These are phyloP conservation scores for Natrix natrix DNA, from an alignment of 2,797 vertebrate genomes.

Conservation along the genomic window DNA sequence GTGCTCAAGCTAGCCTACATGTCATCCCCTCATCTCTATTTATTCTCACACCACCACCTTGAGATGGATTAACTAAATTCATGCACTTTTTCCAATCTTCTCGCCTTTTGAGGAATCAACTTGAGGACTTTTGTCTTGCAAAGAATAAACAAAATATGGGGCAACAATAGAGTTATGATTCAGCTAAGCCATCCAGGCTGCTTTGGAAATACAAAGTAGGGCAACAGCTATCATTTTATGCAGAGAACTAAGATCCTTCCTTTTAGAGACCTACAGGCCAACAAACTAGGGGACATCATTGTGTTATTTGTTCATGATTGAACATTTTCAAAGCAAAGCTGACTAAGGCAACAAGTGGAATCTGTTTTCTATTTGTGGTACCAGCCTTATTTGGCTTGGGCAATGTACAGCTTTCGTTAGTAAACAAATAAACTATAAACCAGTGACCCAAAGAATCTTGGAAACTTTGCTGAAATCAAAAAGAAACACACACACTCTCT, in stretches of 20 bases:
- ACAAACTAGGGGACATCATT: conserved; percentile 34
- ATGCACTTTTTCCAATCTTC: background rate
- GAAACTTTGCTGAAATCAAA: conserved; percentile 61
- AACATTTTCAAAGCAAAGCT: conserved; percentile 64
- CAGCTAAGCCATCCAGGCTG: background rate
- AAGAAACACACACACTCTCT: conserved; percentile 50
- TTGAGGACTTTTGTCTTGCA: background rate
- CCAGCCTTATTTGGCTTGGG: conserved; percentile 66
- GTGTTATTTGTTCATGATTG: background rate
- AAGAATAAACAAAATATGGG: conserved; percentile 3
- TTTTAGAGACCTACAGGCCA: conserved; percentile 36
- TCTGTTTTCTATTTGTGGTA: conserved; percentile 70
- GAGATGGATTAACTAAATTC: background rate
- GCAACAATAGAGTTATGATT: background rate
- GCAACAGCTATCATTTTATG: background rate
- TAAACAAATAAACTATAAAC: conserved; percentile 69
- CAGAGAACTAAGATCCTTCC: conserved; percentile 11
- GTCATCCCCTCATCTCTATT: background rate
- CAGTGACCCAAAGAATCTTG: conserved; percentile 66
- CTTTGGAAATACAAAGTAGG: background rate
- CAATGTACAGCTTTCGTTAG: conserved; percentile 68
- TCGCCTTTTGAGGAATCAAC: background rate
- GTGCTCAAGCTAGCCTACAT: background rate
- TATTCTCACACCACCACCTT: background rate
- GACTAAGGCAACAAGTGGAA: conserved; percentile 62